Evolutionary conservation across 2,888 invertebrate species (phyloP), one percentile per base, ranked within the genome.

Genomic region (Macrophya alboannulata): DNA sequence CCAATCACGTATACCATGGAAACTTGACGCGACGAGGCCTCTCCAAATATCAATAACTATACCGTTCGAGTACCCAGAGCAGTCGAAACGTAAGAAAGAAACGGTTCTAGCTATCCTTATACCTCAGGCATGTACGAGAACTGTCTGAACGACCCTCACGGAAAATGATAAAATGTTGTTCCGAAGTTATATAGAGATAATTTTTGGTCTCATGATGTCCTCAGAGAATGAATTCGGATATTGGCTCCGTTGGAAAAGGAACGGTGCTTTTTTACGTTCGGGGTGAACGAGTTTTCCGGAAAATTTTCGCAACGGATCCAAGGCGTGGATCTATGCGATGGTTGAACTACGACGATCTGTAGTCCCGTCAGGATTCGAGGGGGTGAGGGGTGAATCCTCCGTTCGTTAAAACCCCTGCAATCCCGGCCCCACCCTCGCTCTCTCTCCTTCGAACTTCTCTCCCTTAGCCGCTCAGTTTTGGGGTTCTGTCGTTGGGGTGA

Each of bases 401-500:
- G 62, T 81, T 68, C 48, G 48, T 65, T 43, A 25, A 25, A 81
- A 40, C 62, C 62, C 62, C 71, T 43, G 68, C 45, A n/a, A 68
- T 17, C 68, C 48, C 51, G 31, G 83, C 83, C 83, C 81, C 81
- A 81, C 81, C 81, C 59, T 81, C 81, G 55, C 59, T 40, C 81
- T 43, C 81, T 43, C 59, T 81, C 81, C 59, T 62, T 62, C 81
- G 59, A 62, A 59, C 21, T 81, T 81, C 81, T 81, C 59, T 62
- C 51, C 43, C 81, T 45, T 8, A 79, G 59, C 79, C 48, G n/a
- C 59, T 51, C 62, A 51, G 81, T 62, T 81, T 81, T 62, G 62
- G 81, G 81, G 81, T 81, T 59, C 62, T 17, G 81, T 81, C 81
- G 81, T 81, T 81, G 81, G 81, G 81, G 83, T 31, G 83, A 76